Evolutionary conservation across 37 sponge, comb jelly and placozoan genomes (phyloP), one percentile per base, ranked within the genome.

Genomic region (Chondrosia reniformis): DNA sequence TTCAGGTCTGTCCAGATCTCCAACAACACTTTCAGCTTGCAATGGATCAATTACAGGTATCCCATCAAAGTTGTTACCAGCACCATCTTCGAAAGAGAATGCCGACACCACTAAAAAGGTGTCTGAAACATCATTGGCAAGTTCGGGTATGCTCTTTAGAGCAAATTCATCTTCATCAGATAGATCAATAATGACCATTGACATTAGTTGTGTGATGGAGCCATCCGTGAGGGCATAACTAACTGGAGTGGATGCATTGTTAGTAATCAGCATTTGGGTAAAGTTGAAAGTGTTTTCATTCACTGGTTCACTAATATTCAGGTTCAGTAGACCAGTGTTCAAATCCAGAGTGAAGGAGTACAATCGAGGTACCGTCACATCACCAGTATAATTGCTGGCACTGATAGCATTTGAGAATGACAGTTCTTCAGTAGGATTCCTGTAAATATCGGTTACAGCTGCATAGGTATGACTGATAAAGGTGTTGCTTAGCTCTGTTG

Each of bases 191-290:
- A 78, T 57, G 28, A 38, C 55, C n/a, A 66, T 21, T 34, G 55
- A 77, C 4, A 79, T 22, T 27, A 28, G 39, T 25, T 69, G 72
- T 24, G 72, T 39, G 3, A 74, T 39, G 12, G 64, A 34, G 0
- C 94, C 94, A 57, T 88, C 94, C 22, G 94, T 93, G 27, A 93
- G 88, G 15, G 32, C 21, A 39, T 87, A 84, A n/a, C 54, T 77
- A 63, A 75, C 63, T 55, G 81, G 74, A n/a, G 86, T 79, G 34
- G 63, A 27, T 28, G 71, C 28, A n/a, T 43, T 59, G 55, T 89
- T 84, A 0, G 76, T 65, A 49, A 93, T 43, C 15, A 73, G 79
- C 41, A 93, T 83, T 33, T 85, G 86, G 25, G 78, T 67, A 27
- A 80, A 72, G 72, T 88, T 80, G 64, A 93, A 76, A 15, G 72